A percentile compares a stretch with the other conserved stretches of the same genome.
Evolutionary conservation across 2,797 vertebrate species (phyloP).

Genomic region (Arrhamphus sclerolepis): DNA sequence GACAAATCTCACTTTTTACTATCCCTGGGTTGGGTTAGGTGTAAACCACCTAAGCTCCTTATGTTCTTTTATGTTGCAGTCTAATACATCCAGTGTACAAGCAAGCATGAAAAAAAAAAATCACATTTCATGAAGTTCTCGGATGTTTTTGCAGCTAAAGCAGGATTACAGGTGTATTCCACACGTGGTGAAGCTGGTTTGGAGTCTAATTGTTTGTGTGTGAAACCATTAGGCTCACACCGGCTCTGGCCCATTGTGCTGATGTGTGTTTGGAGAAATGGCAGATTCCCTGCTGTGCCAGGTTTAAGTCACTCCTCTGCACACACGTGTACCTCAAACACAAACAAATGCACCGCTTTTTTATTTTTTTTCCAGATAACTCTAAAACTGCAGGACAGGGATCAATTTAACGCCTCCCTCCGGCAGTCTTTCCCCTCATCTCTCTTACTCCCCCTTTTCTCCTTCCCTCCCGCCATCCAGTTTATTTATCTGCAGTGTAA

Average conservation of each 20-base stretch:
- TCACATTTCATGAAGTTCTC: background rate
- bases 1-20: constrained; percentile 30
- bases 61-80: constrained; percentile 33
- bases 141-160: constrained; percentile 10
- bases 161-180: constrained; percentile 26
- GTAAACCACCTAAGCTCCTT: constrained; percentile 32
- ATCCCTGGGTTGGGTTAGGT: constrained; percentile 10
- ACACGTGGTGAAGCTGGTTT: constrained; percentile 20
- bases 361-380: constrained; percentile 40
- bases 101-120: constrained; percentile 18
- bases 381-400: constrained; percentile 69
- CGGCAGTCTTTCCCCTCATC: constrained; percentile 31
- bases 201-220: constrained; percentile 67
- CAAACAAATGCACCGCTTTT: constrained; percentile 51
- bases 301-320: constrained; percentile 52
- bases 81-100: constrained; percentile 29
- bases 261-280: constrained; percentile 64
- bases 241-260: constrained; percentile 51
- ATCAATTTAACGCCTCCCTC: constrained; percentile 70
- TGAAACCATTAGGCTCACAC: constrained; percentile 64
- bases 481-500: constrained; percentile 71
- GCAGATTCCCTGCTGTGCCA: constrained; percentile 60
- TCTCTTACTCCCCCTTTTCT: constrained; percentile 18
- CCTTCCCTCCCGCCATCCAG: constrained; percentile 37
- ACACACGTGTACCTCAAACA: constrained; percentile 56